Base-by-base conservation (phyloP, 2,888 invertebrate genomes). In the Lochmaea capreae region DNA sequence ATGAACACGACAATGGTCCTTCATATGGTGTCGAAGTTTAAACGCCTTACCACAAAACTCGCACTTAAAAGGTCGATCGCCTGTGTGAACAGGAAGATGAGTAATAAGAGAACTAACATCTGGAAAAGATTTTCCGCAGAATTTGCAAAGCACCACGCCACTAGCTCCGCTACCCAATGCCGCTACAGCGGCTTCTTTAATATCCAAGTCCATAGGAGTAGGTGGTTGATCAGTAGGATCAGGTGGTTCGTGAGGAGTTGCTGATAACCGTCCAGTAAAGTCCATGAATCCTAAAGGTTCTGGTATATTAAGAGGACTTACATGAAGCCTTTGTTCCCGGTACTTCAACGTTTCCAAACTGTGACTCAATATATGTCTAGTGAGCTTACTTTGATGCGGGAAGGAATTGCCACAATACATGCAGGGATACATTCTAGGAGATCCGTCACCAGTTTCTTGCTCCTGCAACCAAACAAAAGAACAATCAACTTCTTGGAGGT, bases 41-140 rank as follows among this genome's bases (percentile, higher is more conserved):
- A 96, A 96, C 82, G 96, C 96, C 89, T 96, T 96, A 79, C 96
- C 96, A 88, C 96, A 96, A 89, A 95, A 96, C 88, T 96, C 96
- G 90, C 96, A 96, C 89, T 95, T 96, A 89, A 96, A 96, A 74
- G 96, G 96, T 85, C 96, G 90, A 86, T 96, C 96, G 80, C 96
- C 96, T 74, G 96, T 96, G 88, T 96, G 96, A 79, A 94, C 95
- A 76, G 95, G 95, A 85, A 96, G 90, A 87, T 96, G 96, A 80
- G 94, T 92, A 87, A 96, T 95, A 83, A 96, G 90, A 79, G 95
- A 94, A 80, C 95, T 93, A 79, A 96, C 95, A 88, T 96, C 96
- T 79, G 96, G 95, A 89, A 96, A 96, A 83, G 95, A 95, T 89
- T 96, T 96, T 86, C 95, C 95, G 88, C 96, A 96, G 88, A 96